A percentile compares a stretch with the other conserved stretches of the same genome.
phyloP scores from a whole-genome alignment of 2,797 vertebrate genomes.

The Echiichthys vipera region DNA sequence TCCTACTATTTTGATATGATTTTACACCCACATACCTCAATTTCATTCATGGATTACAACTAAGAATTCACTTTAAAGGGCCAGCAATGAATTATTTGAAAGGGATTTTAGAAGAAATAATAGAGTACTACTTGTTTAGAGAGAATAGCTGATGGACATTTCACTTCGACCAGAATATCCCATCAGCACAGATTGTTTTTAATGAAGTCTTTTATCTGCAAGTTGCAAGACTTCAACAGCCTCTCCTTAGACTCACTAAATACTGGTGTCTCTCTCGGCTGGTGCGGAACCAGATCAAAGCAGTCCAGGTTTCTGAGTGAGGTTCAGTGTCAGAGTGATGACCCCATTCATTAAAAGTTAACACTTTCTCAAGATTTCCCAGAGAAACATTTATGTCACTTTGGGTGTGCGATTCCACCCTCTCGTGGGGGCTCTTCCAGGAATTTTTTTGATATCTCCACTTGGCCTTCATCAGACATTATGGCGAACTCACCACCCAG shows the following conservation, averaged over 20 bases:
- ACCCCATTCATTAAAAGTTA: constrained; percentile 63
- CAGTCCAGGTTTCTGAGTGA: constrained; percentile 31
- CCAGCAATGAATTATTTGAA: constrained; percentile 33
- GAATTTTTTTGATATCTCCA: constrained; percentile 48
- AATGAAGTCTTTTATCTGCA: constrained; percentile 60
- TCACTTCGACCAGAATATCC: constrained; percentile 49
- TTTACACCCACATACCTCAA: constrained; percentile 1
- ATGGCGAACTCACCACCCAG: constrained; percentile 47
- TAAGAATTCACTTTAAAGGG: constrained; percentile 52
- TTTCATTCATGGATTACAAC: constrained; percentile 14
- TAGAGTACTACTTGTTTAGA: constrained; percentile 45
- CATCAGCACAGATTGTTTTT: constrained; percentile 55
- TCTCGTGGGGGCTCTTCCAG: constrained; percentile 22
- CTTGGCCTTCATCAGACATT: constrained; percentile 39
- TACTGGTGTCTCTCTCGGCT: constrained; percentile 28
- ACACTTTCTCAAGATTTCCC: constrained; percentile 28
- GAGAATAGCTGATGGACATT: constrained; percentile 51
- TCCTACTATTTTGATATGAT: constrained; percentile 7
- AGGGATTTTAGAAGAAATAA: constrained; percentile 26
- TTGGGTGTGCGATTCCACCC: constrained; percentile 1
- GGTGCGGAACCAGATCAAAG: constrained; percentile 54
- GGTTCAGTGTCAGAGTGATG: constrained; percentile 52
- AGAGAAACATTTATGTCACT: constrained; percentile 2
- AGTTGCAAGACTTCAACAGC: constrained; percentile 15
- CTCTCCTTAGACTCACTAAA: constrained; percentile 25